Evolutionary conservation across 2,113 vertebrate genomes (phyloP).

Genomic region (Hiodon alosoides): DNA sequence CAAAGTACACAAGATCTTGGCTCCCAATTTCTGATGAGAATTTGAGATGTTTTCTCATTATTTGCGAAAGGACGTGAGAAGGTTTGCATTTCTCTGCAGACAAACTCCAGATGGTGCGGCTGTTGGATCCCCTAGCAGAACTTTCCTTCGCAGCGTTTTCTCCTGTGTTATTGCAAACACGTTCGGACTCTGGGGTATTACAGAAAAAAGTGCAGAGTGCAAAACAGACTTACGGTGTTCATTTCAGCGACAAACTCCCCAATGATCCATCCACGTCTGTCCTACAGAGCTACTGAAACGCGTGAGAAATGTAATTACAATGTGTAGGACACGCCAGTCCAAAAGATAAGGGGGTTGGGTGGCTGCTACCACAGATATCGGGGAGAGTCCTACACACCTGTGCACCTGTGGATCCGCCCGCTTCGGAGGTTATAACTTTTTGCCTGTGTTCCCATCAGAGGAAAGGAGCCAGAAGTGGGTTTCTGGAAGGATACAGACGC

Average conservation of each 20-base stretch:
- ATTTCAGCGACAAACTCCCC: not conserved
- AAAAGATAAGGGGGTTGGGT: too few species aligned
- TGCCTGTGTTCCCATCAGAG: too few species aligned
- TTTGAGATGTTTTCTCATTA: not conserved
- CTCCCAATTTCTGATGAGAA: conserved; percentile 19
- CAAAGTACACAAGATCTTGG: conserved; percentile 9
- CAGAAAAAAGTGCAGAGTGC: not conserved
- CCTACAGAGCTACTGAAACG: not conserved
- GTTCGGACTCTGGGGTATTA: not conserved
- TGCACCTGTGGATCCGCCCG: too few species aligned
- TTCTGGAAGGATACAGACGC: too few species aligned
- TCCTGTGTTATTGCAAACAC: not conserved
- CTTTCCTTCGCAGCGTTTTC: not conserved
- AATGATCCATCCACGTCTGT: not conserved
- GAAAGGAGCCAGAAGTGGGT: too few species aligned
- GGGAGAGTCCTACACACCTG: too few species aligned
- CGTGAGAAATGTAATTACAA: too few species aligned
- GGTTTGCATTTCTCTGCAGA: conserved; percentile 14
- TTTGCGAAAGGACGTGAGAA: conserved; percentile 13
- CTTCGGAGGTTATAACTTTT: too few species aligned
- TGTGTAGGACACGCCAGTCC: too few species aligned
- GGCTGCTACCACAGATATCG: too few species aligned
- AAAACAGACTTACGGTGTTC: not conserved
- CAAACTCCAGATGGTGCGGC: conserved; percentile 17
- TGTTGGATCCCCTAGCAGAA: not conserved